Evolutionary conservation across 2,113 vertebrate genomes (phyloP).

Genomic region (Stegostoma tigrinum): DNA sequence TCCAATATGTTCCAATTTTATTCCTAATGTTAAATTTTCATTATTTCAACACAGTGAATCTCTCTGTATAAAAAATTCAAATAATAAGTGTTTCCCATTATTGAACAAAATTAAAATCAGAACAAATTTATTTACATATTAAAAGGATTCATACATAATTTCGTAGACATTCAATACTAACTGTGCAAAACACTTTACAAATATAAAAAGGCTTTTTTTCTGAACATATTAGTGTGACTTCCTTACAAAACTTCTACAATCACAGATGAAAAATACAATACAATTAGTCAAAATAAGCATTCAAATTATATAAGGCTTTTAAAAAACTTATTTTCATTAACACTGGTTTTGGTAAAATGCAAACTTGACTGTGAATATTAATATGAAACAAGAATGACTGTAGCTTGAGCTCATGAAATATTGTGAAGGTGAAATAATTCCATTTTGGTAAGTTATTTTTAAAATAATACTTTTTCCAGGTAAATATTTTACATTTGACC

Average conservation of each 20-base stretch:
- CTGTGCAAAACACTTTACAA: constrained; percentile 36
- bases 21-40: neutral
- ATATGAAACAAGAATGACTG: neutral
- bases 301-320: constrained; percentile 5
- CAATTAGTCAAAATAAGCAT: constrained; percentile 1
- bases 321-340: neutral
- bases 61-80: neutral
- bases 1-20: too few relatives aligned
- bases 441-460: neutral
- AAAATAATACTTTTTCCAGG: neutral
- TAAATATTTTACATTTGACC: neutral
- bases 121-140: constrained; percentile 30
- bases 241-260: constrained; percentile 28
- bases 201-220: constrained; percentile 32
- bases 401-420: neutral
- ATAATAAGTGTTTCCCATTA: neutral
- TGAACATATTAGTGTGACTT: neutral
- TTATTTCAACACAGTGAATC: neutral
- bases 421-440: neutral
- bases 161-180: constrained; percentile 29
- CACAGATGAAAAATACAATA: constrained; percentile 29
- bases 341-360: constrained; percentile 1
- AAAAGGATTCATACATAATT: constrained; percentile 29
- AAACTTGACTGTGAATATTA: neutral
- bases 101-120: constrained; percentile 10